phyloP scores from a whole-genome alignment of 2,888 invertebrate genomes.

The Caenorhabditis panamensis region DNA sequence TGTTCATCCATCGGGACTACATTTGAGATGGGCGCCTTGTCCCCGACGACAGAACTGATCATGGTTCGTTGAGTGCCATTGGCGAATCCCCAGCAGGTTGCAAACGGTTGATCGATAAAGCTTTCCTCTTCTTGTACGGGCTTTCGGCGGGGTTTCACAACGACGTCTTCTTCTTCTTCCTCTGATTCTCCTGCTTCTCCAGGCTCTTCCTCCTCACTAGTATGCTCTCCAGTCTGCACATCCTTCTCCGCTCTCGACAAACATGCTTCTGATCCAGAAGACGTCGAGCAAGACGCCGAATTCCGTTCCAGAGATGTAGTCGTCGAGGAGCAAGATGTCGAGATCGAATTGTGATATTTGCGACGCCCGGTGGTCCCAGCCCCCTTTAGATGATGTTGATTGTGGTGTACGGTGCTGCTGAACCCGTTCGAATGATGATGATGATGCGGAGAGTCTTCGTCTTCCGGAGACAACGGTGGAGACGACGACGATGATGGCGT shows the following conservation, averaged over 20 bases:
- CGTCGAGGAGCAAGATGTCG: conserved; percentile 42
- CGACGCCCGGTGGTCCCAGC: background rate
- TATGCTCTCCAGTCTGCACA: conserved; percentile 13
- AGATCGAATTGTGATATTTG: conserved; percentile 36
- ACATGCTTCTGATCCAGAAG: conserved; percentile 23
- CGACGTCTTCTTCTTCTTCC: background rate
- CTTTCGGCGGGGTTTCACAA: background rate
- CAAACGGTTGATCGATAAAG: conserved; percentile 15
- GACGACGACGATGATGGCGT: conserved; percentile 13
- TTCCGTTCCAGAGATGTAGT: conserved; percentile 21
- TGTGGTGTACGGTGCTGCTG: background rate
- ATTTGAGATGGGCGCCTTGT: conserved; percentile 42
- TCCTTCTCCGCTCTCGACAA: conserved; percentile 31
- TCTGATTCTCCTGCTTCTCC: conserved; percentile 26
- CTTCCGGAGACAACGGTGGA: background rate
- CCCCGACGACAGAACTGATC: conserved; percentile 31
- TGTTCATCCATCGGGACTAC: conserved; percentile 62
- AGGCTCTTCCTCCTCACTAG: conserved; percentile 15
- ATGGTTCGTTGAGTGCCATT: conserved; percentile 41
- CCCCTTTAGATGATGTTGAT: conserved; percentile 11
- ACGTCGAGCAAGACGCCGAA: conserved; percentile 29
- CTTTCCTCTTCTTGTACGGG: background rate
- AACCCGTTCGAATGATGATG: conserved; percentile 3
- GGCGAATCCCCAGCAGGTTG: conserved; percentile 41
- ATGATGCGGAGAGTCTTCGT: background rate